Base-by-base conservation (phyloP, 2,888 invertebrate genomes). In the Oscheius sp. region DNA sequence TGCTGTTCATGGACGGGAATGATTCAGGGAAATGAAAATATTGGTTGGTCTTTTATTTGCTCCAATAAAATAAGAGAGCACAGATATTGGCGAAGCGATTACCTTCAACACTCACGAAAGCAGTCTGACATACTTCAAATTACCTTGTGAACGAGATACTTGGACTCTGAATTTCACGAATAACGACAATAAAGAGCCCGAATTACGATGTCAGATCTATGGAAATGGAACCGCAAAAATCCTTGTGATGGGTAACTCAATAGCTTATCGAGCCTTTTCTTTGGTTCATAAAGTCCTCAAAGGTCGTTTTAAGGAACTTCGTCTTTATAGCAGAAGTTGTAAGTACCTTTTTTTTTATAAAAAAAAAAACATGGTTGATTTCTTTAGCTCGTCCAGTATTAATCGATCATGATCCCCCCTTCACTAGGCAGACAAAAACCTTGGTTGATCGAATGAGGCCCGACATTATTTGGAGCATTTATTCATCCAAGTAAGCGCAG, bases 281-380 rank as follows among this genome's bases (percentile, higher is more conserved):
- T 2, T 34, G 1, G 20, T 57, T 33, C n/a, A 57, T 6, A n/a
- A 57, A 34, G 20, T 57, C 3, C 23, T 57, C 31, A n/a, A 8
- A 6, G 57, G 57, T 12, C 29, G 33, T 42, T 61, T 25, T 33
- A 63, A 63, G 17, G 48, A 45, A 45, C 33, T 63, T n/a, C 42
- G 63, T 5, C n/a, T 63, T 15, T 63, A 46, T 29, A 42, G 39
- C 15, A 20, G 63, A 45, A 42, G 63, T 23, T 29, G 63, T 63
- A 45, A 45, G 29, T 27, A 8, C 17, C 17, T 27, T 57, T 55
- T 33, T 29, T n/a, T 27, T 33, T 5, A 12, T 17, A 17, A 34
- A 6, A 5, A 55, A 53, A 53, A 2, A n/a, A 17, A 8, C 10
- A 27, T 34, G n/a, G n/a, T n/a, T n/a, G n/a, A n/a, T n/a, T n/a